Evolutionary conservation across 2,113 vertebrate genomes (phyloP).

Genomic region (Thamnophis sirtalis): DNA sequence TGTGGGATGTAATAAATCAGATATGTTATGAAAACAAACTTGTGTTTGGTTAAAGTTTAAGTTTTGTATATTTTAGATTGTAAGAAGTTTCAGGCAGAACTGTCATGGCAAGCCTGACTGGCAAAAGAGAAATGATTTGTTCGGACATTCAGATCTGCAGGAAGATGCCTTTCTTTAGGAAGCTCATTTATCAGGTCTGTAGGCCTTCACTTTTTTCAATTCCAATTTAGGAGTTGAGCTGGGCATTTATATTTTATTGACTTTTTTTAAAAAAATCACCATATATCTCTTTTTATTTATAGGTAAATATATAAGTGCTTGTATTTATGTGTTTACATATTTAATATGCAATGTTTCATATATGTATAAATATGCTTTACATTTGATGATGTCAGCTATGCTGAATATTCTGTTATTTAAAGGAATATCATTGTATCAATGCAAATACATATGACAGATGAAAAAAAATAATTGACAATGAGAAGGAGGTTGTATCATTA

Average conservation of each 20-base stretch:
- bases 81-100: neutral
- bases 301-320: neutral
- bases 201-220: neutral
- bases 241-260: neutral
- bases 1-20: neutral
- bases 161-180: neutral
- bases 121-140: neutral
- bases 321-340: neutral
- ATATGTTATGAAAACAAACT: constrained; percentile 32
- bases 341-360: neutral
- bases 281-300: neutral
- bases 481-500: neutral
- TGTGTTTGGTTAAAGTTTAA: constrained; percentile 34
- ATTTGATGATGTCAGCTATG: neutral
- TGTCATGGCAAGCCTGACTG: neutral
- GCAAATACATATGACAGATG: neutral
- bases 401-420: neutral
- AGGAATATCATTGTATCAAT: neutral
- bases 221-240: neutral
- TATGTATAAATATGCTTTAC: neutral
- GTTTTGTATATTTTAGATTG: neutral
- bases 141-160: neutral
- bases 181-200: neutral
- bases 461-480: neutral
- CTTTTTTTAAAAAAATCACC: neutral